Conservation (phyloP, 2,888 invertebrate species). For the Acanthoscelides obtectus region DNA sequence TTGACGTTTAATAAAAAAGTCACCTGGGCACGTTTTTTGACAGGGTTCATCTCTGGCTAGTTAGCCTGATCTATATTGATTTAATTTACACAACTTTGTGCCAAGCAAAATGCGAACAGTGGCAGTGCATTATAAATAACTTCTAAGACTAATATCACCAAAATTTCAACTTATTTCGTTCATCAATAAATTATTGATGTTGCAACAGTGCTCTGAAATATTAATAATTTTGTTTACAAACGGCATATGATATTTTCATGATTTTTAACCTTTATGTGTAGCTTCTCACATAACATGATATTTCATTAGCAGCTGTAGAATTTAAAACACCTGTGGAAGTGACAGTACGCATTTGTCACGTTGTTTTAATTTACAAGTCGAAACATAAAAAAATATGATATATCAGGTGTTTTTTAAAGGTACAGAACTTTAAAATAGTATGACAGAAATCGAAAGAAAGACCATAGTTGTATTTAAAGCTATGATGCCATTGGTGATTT, state of each 20-base stretch:
- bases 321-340: slow-evolving; percentile 26
- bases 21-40: too few relatives aligned
- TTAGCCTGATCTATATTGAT: too few relatives aligned
- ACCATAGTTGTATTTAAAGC: too few relatives aligned
- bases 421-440: too few relatives aligned
- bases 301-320: slow-evolving; percentile 9
- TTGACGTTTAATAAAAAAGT: too few relatives aligned
- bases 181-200: not conserved
- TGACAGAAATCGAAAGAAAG: too few relatives aligned
- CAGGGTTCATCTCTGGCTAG: too few relatives aligned
- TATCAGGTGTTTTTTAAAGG: too few relatives aligned
- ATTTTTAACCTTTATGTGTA: slow-evolving; percentile 5
- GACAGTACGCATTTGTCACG: not conserved
- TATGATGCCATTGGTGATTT: too few relatives aligned
- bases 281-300: not conserved
- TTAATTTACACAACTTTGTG: slow-evolving; percentile 1
- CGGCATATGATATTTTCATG: slow-evolving; percentile 13
- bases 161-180: slow-evolving; percentile 6
- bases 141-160: slow-evolving; percentile 18
- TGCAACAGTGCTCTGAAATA: not conserved
- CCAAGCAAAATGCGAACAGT: slow-evolving; percentile 12
- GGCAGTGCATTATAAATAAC: slow-evolving; percentile 17
- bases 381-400: slow-evolving; percentile 32
- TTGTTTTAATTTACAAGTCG: not conserved
- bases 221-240: slow-evolving; percentile 19